Conservation (phyloP, 2,888 invertebrate species). For the Oscheius myriophilus region DNA sequence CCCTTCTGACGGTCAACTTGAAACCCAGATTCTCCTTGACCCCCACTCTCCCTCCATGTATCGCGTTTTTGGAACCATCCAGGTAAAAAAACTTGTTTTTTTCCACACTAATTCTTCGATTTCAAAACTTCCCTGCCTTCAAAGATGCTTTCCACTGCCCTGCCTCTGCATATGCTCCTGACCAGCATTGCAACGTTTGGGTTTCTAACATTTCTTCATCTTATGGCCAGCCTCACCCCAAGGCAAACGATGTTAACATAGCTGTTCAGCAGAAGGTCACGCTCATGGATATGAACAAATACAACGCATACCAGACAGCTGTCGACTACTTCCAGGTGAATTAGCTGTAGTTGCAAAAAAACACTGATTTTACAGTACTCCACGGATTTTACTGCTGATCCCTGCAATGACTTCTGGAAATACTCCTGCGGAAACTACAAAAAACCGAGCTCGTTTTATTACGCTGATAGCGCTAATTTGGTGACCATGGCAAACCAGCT, state of each 20-base stretch:
- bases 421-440: constrained; percentile 61
- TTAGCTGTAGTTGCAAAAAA: no score
- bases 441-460: constrained; percentile 39
- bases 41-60: constrained; percentile 58
- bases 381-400: constrained; percentile 52
- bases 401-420: constrained; percentile 64
- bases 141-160: constrained; percentile 67
- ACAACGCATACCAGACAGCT: constrained; percentile 46
- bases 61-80: constrained; percentile 57
- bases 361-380: constrained; percentile 25
- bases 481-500: constrained; percentile 49
- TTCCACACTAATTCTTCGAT: background rate
- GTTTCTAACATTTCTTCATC: constrained; percentile 36
- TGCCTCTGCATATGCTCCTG: constrained; percentile 54
- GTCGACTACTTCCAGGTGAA: constrained; percentile 44
- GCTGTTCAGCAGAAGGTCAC: constrained; percentile 37
- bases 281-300: constrained; percentile 36
- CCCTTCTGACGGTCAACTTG: constrained; percentile 26
- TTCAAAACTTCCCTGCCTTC: constrained; percentile 68
- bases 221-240: constrained; percentile 31
- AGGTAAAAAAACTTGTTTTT: constrained; percentile 38
- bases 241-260: constrained; percentile 35
- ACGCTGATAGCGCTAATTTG: constrained; percentile 44
- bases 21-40: constrained; percentile 52
- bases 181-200: constrained; percentile 65